Evolutionary conservation across 1,140 invertebrate genomes (phyloP).

Genomic region (Aphelenchoides besseyi): DNA sequence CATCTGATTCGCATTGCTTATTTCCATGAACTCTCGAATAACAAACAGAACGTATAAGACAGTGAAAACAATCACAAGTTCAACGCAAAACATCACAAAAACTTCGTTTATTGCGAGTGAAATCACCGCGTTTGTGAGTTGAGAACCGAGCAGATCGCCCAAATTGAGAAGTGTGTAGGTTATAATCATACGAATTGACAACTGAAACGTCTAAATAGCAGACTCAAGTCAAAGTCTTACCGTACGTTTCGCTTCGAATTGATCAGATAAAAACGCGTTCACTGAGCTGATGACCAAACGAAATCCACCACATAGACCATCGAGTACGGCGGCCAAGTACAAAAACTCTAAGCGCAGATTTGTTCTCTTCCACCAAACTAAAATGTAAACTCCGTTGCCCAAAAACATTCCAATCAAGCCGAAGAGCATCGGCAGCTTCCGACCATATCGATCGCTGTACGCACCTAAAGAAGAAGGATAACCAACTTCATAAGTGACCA

Average conservation of each 20-base stretch:
- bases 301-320: conserved; percentile 27
- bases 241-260: conserved; percentile 29
- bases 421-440: conserved; percentile 27
- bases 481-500: background rate
- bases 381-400: conserved; percentile 28
- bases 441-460: conserved; percentile 29
- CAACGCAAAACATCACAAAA: conserved; percentile 13
- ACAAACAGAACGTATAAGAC: conserved; percentile 19
- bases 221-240: background rate
- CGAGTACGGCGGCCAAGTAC: conserved; percentile 21
- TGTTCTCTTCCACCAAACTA: conserved; percentile 29
- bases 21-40: background rate
- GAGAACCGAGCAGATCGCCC: conserved; percentile 24
- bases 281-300: conserved; percentile 27
- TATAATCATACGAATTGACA: conserved; percentile 25
- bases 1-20: too few species aligned
- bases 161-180: conserved; percentile 25
- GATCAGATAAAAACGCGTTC: conserved; percentile 34
- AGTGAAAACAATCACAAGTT: background rate
- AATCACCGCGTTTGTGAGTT: conserved; percentile 9
- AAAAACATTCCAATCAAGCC: conserved; percentile 24
- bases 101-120: conserved; percentile 3
- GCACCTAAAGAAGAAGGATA: conserved; percentile 24
- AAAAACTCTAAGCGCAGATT: conserved; percentile 26
- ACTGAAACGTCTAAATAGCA: conserved; percentile 11